A percentile compares a stretch with the other conserved stretches of the same genome.
Evolutionary conservation across 1,140 invertebrate genomes (phyloP).

Genomic region (Phymorhynchus buccinoides): DNA sequence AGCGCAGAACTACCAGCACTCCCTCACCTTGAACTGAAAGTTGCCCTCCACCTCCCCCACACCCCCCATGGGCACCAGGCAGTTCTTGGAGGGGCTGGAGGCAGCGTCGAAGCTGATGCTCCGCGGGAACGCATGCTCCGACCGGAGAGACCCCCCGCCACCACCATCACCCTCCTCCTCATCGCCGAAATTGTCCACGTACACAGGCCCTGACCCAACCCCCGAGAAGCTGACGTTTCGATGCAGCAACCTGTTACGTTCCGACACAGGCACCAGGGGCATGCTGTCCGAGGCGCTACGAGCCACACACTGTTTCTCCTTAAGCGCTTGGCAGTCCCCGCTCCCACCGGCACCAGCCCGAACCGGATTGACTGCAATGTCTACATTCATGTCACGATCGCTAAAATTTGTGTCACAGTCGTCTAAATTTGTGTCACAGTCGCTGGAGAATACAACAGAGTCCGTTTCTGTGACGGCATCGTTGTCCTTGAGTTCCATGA

Average conservation of each 20-base stretch:
- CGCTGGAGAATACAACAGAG: neutral
- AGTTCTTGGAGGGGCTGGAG: constrained; percentile 19
- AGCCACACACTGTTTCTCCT: neutral
- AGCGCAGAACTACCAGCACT: neutral
- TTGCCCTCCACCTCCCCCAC: neutral
- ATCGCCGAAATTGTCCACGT: constrained; percentile 11
- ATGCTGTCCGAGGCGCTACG: neutral
- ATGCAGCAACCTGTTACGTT: neutral
- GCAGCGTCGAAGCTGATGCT: constrained; percentile 50
- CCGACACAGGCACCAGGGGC: neutral
- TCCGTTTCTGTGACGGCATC: neutral
- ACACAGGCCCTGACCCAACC: neutral
- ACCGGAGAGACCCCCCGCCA: neutral
- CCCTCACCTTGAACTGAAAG: constrained; percentile 35
- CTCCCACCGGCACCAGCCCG: neutral
- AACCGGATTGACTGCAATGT: neutral
- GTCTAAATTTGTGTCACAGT: neutral
- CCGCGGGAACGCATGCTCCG: constrained; percentile 34
- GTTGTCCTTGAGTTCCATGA: constrained; percentile 7
- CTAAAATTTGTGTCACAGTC: too few species aligned
- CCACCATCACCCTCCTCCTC: constrained; percentile 38
- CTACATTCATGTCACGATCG: too few species aligned
- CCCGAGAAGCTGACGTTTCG: constrained; percentile 17
- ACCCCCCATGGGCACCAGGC: neutral
- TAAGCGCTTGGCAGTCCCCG: neutral